These are phyloP conservation scores for Caloenas nicobarica DNA, from an alignment of 2,113 vertebrate genomes.

Conservation along the genomic window DNA sequence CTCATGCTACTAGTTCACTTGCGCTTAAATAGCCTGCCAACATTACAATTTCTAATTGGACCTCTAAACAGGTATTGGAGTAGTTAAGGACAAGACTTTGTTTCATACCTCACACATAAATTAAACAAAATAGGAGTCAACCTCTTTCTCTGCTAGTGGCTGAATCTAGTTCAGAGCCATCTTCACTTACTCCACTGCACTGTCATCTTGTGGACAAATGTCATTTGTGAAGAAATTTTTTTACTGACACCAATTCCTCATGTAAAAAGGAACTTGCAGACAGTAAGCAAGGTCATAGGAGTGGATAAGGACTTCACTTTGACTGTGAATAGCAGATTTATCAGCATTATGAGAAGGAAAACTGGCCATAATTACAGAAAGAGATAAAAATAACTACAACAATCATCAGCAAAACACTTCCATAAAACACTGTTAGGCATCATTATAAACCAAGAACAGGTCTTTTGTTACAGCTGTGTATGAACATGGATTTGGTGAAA, in stretches of 20 bases:
- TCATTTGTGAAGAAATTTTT: neutral
- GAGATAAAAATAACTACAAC: neutral
- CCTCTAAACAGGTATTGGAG: neutral
- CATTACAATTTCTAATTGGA: neutral
- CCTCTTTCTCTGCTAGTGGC: neutral
- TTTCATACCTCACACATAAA: neutral
- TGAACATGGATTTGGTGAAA: neutral
- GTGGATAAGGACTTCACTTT: neutral
- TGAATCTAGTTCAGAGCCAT: neutral
- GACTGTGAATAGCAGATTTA: neutral
- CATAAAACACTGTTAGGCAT: neutral
- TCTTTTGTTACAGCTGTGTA: neutral
- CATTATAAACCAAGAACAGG: neutral
- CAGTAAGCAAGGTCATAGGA: neutral
- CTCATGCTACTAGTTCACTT: neutral
- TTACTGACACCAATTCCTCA: neutral
- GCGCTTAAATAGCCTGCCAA: neutral
- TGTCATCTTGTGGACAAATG: neutral
- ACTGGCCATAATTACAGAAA: neutral
- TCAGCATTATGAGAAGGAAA: neutral
- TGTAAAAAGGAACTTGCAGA: neutral
- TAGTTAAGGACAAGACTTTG: neutral
- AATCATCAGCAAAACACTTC: neutral
- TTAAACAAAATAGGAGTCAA: neutral
- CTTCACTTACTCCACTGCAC: neutral